Percentiles rank a stretch among this genome's conserved stretches.
These are phyloP conservation scores for Megaustenia siamemsis DNA, from an alignment of 2,888 invertebrate genomes.

Conservation along the genomic window DNA sequence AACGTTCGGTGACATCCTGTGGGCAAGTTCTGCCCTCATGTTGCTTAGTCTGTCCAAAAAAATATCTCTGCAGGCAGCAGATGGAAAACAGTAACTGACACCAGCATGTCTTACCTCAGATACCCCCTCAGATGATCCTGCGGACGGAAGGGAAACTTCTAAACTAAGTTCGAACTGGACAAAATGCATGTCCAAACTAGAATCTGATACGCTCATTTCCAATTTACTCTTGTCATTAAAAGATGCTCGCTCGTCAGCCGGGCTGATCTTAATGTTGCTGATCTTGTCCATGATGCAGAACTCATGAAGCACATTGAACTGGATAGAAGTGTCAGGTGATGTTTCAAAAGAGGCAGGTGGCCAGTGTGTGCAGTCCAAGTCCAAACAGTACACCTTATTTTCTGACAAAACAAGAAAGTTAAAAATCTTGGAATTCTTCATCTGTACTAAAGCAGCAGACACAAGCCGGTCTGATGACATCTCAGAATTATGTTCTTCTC, in stretches of 20 bases:
- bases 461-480: conserved; percentile 69
- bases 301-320: conserved; percentile 70
- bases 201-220: neutral
- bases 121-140: no score
- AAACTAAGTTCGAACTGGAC: conserved; percentile 50
- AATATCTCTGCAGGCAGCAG: conserved; percentile 65
- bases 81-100: conserved; percentile 62
- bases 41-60: conserved; percentile 71
- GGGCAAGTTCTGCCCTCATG: conserved; percentile 71
- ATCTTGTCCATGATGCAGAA: conserved; percentile 73
- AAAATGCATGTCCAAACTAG: conserved; percentile 4
- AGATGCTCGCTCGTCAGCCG: neutral
- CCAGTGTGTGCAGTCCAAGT: conserved; percentile 69
- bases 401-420: conserved; percentile 72
- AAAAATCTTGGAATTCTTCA: conserved; percentile 55
- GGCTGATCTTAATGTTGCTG: conserved; percentile 70
- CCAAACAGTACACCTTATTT: conserved; percentile 73
- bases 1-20: conserved; percentile 69
- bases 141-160: neutral
- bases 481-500: conserved; percentile 64
- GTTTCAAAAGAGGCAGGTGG: conserved; percentile 75
- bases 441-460: conserved; percentile 63
- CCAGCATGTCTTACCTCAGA: neutral
- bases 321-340: conserved; percentile 62
- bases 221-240: neutral